Conservation (phyloP, 2,113 vertebrate genomes). For the Brienomyrus longianalis region DNA sequence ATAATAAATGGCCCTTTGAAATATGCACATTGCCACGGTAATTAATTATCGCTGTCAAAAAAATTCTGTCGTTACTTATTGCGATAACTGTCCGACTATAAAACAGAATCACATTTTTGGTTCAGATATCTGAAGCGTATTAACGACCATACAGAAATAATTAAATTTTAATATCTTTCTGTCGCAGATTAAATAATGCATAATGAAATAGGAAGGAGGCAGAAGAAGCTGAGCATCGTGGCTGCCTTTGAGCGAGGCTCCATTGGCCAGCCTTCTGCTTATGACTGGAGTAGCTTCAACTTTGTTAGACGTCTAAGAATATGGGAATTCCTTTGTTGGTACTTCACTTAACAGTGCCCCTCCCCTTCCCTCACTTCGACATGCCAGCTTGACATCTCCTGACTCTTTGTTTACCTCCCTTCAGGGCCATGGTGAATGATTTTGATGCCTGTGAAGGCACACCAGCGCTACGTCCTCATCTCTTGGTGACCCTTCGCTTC, state of each 20-base stretch:
- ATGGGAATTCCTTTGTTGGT: background rate
- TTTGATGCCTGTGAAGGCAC: background rate
- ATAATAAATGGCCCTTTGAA: background rate
- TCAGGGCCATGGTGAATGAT: background rate
- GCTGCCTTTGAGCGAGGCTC: background rate
- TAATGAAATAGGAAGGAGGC: background rate
- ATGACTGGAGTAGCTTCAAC: background rate
- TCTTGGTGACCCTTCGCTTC: background rate
- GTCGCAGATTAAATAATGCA: background rate
- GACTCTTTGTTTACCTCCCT: background rate
- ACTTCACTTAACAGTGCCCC: background rate
- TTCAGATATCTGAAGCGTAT: background rate
- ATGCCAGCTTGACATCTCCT: background rate
- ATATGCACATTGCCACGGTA: background rate
- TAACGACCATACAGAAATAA: background rate
- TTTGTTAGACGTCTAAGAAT: background rate
- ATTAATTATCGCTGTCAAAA: background rate
- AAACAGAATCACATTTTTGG: background rate
- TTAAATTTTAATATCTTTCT: background rate
- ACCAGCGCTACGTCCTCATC: background rate
- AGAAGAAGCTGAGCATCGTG: background rate
- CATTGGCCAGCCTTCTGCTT: background rate
- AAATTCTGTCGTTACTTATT: background rate
- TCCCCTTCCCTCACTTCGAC: background rate
- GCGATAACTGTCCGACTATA: background rate